phyloP scores from a whole-genome alignment of 2,113 vertebrate genomes.

The Chaetodon trifascialis region DNA sequence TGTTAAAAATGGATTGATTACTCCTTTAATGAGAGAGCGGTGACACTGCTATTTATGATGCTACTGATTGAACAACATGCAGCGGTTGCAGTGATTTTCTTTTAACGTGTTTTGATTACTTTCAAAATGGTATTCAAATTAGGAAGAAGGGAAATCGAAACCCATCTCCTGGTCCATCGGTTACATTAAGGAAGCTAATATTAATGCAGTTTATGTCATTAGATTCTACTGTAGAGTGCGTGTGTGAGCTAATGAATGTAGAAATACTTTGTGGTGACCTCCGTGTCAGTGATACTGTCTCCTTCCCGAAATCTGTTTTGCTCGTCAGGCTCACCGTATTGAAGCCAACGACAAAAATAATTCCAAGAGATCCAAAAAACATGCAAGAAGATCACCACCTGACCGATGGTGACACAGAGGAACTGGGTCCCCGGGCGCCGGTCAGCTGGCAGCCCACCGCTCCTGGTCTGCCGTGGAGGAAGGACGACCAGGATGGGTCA shows the following conservation, averaged over 20 bases:
- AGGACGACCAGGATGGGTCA: too few relatives aligned
- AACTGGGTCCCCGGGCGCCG: too few relatives aligned
- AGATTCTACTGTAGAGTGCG: not conserved
- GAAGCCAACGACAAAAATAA: not conserved
- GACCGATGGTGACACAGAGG: too few relatives aligned
- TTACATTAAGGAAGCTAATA: slow-evolving; percentile 26
- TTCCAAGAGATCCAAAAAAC: not conserved
- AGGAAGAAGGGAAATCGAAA: slow-evolving; percentile 28
- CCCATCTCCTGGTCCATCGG: slow-evolving; percentile 36
- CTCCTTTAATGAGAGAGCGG: slow-evolving; percentile 58
- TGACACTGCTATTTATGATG: slow-evolving; percentile 50
- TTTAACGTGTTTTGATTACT: slow-evolving; percentile 59
- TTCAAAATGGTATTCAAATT: slow-evolving; percentile 62
- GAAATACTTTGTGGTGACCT: not conserved
- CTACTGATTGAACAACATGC: slow-evolving; percentile 56
- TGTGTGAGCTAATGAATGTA: not conserved
- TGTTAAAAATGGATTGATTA: slow-evolving; percentile 70
- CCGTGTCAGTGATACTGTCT: not conserved
- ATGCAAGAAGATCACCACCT: too few relatives aligned
- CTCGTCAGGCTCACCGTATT: not conserved
- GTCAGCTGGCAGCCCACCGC: too few relatives aligned
- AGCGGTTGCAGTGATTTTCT: slow-evolving; percentile 19
- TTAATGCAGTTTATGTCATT: slow-evolving; percentile 45
- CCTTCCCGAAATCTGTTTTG: not conserved
- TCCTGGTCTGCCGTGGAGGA: too few relatives aligned